Percentiles rank a stretch among this genome's conserved stretches.
Evolutionary conservation across 2,797 vertebrate species (phyloP).

Genomic region (Syngnathus acus): DNA sequence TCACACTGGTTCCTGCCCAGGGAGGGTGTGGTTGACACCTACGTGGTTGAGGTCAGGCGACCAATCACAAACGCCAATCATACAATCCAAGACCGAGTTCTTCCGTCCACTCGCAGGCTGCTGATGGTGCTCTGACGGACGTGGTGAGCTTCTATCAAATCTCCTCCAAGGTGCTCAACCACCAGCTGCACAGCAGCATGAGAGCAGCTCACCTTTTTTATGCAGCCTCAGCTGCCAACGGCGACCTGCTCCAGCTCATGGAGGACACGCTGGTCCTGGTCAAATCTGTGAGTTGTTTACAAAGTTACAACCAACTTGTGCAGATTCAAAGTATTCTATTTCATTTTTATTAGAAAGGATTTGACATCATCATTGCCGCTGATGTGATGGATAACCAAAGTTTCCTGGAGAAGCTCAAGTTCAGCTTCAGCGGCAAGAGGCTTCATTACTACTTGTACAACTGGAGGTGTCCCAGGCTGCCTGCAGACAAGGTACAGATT

Average conservation of each 20-base stretch:
- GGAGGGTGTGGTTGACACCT: slow-evolving; percentile 86
- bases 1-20: slow-evolving; percentile 87
- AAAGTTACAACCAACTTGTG: no score
- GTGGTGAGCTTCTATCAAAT: slow-evolving; percentile 86
- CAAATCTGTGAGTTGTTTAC: slow-evolving; percentile 75
- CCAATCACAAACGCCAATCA: no score
- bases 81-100: neutral
- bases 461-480: slow-evolving; percentile 89
- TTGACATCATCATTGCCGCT: slow-evolving; percentile 83
- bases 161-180: slow-evolving; percentile 84
- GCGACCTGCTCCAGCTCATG: slow-evolving; percentile 79
- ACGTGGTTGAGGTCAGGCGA: slow-evolving; percentile 80
- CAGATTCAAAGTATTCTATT: no score
- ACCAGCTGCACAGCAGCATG: slow-evolving; percentile 79
- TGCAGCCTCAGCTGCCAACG: slow-evolving; percentile 69
- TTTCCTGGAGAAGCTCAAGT: slow-evolving; percentile 91
- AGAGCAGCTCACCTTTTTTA: slow-evolving; percentile 85
- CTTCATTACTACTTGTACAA: slow-evolving; percentile 97
- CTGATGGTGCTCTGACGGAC: slow-evolving; percentile 76
- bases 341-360: slow-evolving; percentile 42
- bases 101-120: slow-evolving; percentile 53
- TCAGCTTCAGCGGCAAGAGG: slow-evolving; percentile 73
- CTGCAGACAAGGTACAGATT: slow-evolving; percentile 79
- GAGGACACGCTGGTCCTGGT: slow-evolving; percentile 83
- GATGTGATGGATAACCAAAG: slow-evolving; percentile 88